Base-by-base conservation (phyloP, 2,888 invertebrate genomes). In the Limnephilus auricula region DNA sequence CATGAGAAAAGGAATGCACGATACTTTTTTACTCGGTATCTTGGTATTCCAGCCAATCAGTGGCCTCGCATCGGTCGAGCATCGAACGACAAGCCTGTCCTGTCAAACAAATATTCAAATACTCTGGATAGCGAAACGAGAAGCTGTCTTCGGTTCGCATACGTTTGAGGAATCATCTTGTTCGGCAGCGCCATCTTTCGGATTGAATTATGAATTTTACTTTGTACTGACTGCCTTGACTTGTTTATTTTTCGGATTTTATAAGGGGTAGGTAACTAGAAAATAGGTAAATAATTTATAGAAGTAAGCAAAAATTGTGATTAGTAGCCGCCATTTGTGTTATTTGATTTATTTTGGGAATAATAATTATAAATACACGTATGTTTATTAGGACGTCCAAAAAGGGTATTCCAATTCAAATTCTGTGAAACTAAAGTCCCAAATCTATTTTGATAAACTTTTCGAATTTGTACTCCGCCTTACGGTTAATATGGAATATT, bases 61-160 rank as follows among this genome's bases (percentile, higher is more conserved):
- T 88, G 30, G 50, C 88, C 50, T 78, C 34, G 78, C 31, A 78
- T 50, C 10, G 34, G 50, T 88, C 34, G 88, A 88, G 34, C 88
- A 88, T 90, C 90, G 84, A 82, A 89, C 65, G 89, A 89, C 65
- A 65, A 65, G 65, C 92, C 92, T 92, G 92, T 92, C 92, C 92
- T 92, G 92, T 92, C 92, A 92, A 92, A 92, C 40, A 32, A 89
- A 89, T 65, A 65, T 65, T 40, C 31, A 82, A 65, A 65, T 65
- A 65, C 65, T 65, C 65, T 65, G 65, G 65, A 65, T 65, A 65
- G n/a, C 65, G 65, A 65, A n/a, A 65, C 65, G 25, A 65, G 65
- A 65, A 65, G 25, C 65, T 65, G 65, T 65, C 65, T 65, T 65
- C 65, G 6, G 65, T 9, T 9, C 25, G 25, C 65, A 65, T 65